Evolutionary conservation across 2,113 vertebrate species (phyloP).

Genomic region (Sialia sialis): DNA sequence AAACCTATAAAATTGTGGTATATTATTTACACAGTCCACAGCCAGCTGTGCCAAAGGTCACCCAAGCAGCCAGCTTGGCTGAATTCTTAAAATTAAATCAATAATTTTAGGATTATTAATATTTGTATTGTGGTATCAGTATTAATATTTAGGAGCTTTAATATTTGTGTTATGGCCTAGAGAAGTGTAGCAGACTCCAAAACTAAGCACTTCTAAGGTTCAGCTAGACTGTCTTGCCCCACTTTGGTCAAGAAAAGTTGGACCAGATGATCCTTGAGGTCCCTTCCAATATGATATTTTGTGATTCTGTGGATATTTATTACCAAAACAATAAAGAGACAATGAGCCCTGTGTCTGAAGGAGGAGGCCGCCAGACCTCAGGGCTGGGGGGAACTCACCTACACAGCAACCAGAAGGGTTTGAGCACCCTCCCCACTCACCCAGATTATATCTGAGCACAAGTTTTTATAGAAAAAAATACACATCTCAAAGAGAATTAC

Average conservation of each 20-base stretch:
- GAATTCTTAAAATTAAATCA: not conserved
- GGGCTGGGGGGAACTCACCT: not conserved
- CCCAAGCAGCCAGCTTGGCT: not conserved
- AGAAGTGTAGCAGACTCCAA: not conserved
- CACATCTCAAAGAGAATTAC: not conserved
- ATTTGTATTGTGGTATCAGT: not conserved
- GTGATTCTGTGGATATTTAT: not conserved
- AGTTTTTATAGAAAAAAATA: not conserved
- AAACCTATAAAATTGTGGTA: not conserved
- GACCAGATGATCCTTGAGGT: not conserved
- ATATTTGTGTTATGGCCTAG: not conserved
- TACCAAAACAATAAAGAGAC: not conserved
- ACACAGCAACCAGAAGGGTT: not conserved
- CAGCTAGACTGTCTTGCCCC: not conserved
- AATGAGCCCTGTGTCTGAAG: not conserved
- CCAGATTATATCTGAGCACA: not conserved
- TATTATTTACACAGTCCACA: not conserved
- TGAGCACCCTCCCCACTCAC: not conserved
- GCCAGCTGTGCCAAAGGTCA: not conserved
- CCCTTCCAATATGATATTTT: not conserved
- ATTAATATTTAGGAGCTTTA: not conserved
- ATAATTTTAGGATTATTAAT: not conserved
- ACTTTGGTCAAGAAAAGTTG: not conserved
- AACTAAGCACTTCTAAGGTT: not conserved
- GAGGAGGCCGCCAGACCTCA: not conserved